phyloP scores from a whole-genome alignment of 2,113 vertebrate genomes.

The Triplophysa tibetana region DNA sequence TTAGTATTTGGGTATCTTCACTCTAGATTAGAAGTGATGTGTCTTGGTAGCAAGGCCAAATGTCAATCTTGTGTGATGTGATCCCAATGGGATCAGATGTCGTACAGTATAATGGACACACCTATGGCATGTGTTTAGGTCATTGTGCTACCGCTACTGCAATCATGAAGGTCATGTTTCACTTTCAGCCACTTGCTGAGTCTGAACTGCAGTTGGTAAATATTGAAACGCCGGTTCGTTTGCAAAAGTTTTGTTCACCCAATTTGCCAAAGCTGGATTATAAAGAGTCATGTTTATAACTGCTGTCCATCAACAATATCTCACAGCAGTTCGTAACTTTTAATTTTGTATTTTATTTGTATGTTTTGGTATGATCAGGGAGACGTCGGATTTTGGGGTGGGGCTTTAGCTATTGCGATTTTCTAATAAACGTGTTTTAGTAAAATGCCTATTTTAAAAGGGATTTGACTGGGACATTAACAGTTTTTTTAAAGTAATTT shows the following conservation, averaged over 20 bases:
- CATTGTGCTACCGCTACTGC: slow-evolving; percentile 17
- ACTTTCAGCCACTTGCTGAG: background rate
- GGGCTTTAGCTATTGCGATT: too few relatives aligned
- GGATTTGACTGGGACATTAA: too few relatives aligned
- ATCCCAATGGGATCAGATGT: slow-evolving; percentile 36
- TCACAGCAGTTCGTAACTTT: too few relatives aligned
- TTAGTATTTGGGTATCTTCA: background rate
- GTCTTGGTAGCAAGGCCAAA: slow-evolving; percentile 23
- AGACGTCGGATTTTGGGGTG: too few relatives aligned
- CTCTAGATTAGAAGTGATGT: background rate
- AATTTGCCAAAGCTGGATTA: background rate
- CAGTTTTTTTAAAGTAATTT: too few relatives aligned
- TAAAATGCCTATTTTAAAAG: too few relatives aligned
- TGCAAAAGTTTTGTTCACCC: background rate
- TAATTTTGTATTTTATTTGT: too few relatives aligned
- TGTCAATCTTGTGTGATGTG: slow-evolving; percentile 35
- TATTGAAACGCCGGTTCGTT: background rate
- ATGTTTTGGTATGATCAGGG: too few relatives aligned
- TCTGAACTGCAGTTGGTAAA: slow-evolving; percentile 37
- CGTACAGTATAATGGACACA: slow-evolving; percentile 16
- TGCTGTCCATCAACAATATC: too few relatives aligned
- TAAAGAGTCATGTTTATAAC: too few relatives aligned
- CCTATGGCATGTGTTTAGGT: background rate
- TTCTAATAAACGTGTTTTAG: too few relatives aligned
- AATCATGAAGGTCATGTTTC: background rate